Conservation (phyloP, 2,113 vertebrate species). For the Dipodomys stephensi region DNA sequence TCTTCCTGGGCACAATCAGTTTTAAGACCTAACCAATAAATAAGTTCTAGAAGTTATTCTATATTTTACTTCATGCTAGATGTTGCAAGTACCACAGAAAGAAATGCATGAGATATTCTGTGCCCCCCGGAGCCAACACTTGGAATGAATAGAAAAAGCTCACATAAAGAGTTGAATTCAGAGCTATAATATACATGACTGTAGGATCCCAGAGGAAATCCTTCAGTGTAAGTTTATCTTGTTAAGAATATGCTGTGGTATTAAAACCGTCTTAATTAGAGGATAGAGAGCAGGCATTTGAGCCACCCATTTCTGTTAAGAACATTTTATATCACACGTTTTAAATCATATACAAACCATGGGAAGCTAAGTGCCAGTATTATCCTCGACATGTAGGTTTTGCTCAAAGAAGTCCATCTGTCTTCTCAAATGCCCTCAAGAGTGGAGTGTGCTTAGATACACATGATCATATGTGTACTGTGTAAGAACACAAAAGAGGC, state of each 20-base stretch:
- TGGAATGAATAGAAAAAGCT: neutral
- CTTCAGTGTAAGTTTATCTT: neutral
- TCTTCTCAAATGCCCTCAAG: too few species aligned
- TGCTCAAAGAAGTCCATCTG: neutral
- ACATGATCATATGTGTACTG: rapidly evolving
- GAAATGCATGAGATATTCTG: neutral
- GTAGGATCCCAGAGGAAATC: neutral
- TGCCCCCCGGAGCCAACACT: neutral
- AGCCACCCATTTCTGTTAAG: neutral
- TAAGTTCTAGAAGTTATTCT: constrained; percentile 18
- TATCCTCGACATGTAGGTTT: neutral
- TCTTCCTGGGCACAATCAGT: neutral
- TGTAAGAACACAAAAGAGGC: neutral
- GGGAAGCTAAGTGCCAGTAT: neutral
- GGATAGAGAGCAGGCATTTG: neutral
- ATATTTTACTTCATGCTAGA: neutral
- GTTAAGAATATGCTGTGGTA: neutral
- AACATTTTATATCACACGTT: neutral
- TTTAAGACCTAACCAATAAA: constrained; percentile 48
- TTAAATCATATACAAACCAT: neutral
- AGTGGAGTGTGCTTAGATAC: neutral
- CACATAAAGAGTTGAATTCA: neutral
- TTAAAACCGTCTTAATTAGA: neutral
- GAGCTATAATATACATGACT: neutral
- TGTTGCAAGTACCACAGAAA: neutral